Conservation (phyloP, 2,797 vertebrate genomes). For the Eupleurogrammus muticus region DNA sequence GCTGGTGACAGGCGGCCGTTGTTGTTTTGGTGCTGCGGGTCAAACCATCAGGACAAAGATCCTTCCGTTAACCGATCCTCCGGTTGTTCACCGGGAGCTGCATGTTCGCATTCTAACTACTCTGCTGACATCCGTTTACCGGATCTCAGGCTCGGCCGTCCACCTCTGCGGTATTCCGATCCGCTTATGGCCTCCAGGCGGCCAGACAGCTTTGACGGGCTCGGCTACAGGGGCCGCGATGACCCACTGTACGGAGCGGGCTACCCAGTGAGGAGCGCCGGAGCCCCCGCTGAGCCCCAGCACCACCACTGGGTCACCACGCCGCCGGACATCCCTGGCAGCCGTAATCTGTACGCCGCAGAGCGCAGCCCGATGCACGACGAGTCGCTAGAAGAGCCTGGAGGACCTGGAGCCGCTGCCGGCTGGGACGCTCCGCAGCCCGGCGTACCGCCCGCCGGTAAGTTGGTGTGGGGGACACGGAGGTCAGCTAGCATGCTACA, state of each 20-base stretch:
- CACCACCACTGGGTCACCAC: constrained; percentile 91
- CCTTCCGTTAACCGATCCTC: background rate
- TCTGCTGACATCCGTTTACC: background rate
- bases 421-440: constrained; percentile 60
- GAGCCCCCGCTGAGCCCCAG: constrained; percentile 83
- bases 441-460: constrained; percentile 55
- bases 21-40: constrained; percentile 41
- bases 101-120: background rate
- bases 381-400: constrained; percentile 45
- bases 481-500: background rate
- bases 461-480: constrained; percentile 10
- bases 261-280: constrained; percentile 83
- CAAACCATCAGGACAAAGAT: constrained; percentile 7
- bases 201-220: constrained; percentile 93
- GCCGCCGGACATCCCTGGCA: constrained; percentile 94
- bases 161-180: background rate
- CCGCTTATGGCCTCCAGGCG: constrained; percentile 89
- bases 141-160: constrained; percentile 3
- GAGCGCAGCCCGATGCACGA: constrained; percentile 88
- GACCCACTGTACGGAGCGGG: constrained; percentile 77
- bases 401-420: constrained; percentile 11
- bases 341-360: constrained; percentile 91
- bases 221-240: constrained; percentile 87
- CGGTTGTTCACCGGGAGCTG: background rate
- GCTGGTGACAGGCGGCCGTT: constrained; percentile 31